A percentile compares a stretch with the other conserved stretches of the same genome.
Conservation (phyloP, 2,888 invertebrate species). For the Amphipyra berbera region DNA sequence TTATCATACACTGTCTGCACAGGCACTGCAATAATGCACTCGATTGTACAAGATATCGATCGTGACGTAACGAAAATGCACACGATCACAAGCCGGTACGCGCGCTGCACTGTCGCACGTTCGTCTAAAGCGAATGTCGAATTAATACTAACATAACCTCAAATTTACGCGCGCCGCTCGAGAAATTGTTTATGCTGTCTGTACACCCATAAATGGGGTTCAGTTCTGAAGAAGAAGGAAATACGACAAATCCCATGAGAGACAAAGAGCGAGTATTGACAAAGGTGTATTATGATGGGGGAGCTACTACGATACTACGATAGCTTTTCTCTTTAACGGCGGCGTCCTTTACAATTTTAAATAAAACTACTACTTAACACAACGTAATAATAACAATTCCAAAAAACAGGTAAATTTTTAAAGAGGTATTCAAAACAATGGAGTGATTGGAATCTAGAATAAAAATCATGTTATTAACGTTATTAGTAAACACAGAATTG, state of each 20-base stretch:
- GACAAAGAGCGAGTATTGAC: slow-evolving; percentile 72
- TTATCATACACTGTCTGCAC: slow-evolving; percentile 65
- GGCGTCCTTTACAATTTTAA: slow-evolving; percentile 45
- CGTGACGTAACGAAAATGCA: slow-evolving; percentile 74
- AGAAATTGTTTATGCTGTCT: slow-evolving; percentile 86
- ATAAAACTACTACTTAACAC: slow-evolving; percentile 32
- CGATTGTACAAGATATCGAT: slow-evolving; percentile 80
- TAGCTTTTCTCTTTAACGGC: slow-evolving; percentile 51
- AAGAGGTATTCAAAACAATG: slow-evolving; percentile 3
- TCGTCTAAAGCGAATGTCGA: slow-evolving; percentile 79
- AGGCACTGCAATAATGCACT: slow-evolving; percentile 76
- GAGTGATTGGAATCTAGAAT: slow-evolving; percentile 7
- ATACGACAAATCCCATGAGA: slow-evolving; percentile 61
- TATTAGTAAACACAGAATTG: slow-evolving; percentile 12
- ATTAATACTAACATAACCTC: slow-evolving; percentile 89
- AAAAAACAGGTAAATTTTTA: slow-evolving; percentile 9
- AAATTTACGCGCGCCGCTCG: slow-evolving; percentile 85
- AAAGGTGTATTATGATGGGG: slow-evolving; percentile 72
- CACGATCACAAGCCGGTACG: slow-evolving; percentile 64
- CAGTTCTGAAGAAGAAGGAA: slow-evolving; percentile 74
- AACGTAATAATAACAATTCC: slow-evolving; percentile 1
- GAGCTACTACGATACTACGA: slow-evolving; percentile 63
- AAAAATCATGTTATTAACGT: background rate
- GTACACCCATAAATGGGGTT: slow-evolving; percentile 83
- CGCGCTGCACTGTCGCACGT: slow-evolving; percentile 69